Evolutionary conservation across 92 coral and sea anemone genomes (phyloP).

Genomic region (Epizoanthus scotinus): DNA sequence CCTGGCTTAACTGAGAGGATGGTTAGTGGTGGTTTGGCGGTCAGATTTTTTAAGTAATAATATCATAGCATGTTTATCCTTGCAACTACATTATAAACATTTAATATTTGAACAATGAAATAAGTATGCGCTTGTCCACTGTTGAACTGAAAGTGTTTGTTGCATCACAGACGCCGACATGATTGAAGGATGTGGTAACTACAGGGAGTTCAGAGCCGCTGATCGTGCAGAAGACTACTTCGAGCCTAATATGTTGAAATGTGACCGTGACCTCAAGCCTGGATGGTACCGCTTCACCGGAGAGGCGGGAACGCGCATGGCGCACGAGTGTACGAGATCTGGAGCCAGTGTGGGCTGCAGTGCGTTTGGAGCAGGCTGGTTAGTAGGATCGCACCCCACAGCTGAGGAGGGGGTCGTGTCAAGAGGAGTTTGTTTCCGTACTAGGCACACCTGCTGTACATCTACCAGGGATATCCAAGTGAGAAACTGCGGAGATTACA

Average conservation of each 20-base stretch:
- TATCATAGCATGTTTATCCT: too few species aligned
- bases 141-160: not conserved
- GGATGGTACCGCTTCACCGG: slow-evolving; percentile 33
- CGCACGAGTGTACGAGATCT: slow-evolving; percentile 5
- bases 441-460: slow-evolving; percentile 18
- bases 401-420: slow-evolving; percentile 11
- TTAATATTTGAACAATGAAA: not conserved
- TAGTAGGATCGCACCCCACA: slow-evolving; percentile 26
- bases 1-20: too few species aligned
- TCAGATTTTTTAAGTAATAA: too few species aligned
- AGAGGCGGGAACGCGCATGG: slow-evolving; percentile 28
- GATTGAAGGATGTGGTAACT: slow-evolving; percentile 3
- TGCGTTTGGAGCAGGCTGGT: slow-evolving; percentile 35
- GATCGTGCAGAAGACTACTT: slow-evolving; percentile 30
- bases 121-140: too few species aligned
- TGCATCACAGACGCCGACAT: not conserved
- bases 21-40: too few species aligned
- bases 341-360: slow-evolving; percentile 29
- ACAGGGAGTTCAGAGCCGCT: not conserved
- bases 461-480: slow-evolving; percentile 26
- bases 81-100: not conserved
- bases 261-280: slow-evolving; percentile 7
- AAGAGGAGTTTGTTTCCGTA: slow-evolving; percentile 39
- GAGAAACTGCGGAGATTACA: slow-evolving; percentile 27
- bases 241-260: slow-evolving; percentile 27